Conservation (phyloP, 2,888 invertebrate species). For the Pheosia gnoma region DNA sequence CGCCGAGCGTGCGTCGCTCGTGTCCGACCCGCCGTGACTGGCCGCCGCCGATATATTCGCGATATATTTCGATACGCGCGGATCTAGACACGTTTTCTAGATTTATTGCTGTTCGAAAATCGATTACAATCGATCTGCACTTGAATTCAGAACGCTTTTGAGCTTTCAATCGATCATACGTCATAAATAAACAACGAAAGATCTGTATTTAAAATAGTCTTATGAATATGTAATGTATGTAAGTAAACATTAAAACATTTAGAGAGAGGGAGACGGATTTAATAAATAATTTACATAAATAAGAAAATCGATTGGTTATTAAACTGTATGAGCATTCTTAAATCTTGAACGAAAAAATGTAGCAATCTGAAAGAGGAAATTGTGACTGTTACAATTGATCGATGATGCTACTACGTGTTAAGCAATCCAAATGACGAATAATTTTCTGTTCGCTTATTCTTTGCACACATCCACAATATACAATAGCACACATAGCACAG, state of each 20-base stretch:
- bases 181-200: too few species aligned
- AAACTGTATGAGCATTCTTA: neutral
- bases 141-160: conserved; percentile 25
- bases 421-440: neutral
- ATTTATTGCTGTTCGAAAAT: conserved; percentile 13
- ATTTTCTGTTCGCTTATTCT: too few species aligned
- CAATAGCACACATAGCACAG: too few species aligned
- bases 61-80: conserved; percentile 32
- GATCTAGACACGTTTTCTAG: conserved; percentile 10
- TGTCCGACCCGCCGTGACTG: conserved; percentile 49
- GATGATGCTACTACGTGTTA: neutral
- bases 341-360: neutral
- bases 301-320: neutral
- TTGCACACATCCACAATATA: too few species aligned
- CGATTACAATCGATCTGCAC: conserved; percentile 25
- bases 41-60: conserved; percentile 16
- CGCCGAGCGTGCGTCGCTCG: conserved; percentile 56
- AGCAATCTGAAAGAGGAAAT: neutral
- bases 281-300: conserved; percentile 1
- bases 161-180: neutral
- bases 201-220: neutral
- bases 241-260: neutral
- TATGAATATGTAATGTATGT: neutral
- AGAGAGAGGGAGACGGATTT: neutral
- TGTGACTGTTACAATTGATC: neutral